Percentiles rank a stretch among this genome's conserved stretches.
phyloP scores from a whole-genome alignment of 2,888 invertebrate species.

The Caenorhabditis uteleia region DNA sequence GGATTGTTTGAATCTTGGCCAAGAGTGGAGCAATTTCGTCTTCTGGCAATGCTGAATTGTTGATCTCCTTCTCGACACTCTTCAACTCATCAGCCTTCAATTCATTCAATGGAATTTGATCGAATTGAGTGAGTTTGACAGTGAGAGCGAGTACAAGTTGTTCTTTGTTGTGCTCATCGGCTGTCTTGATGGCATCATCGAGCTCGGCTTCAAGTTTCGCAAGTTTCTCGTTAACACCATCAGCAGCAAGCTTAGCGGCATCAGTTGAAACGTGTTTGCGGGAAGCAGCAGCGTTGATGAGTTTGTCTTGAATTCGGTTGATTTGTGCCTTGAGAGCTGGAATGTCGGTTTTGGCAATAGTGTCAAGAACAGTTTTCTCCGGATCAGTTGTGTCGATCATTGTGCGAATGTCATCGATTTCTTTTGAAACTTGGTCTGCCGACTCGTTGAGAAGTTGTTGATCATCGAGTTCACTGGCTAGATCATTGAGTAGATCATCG shows the following conservation, averaged over 20 bases:
- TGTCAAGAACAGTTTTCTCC: conserved; percentile 4
- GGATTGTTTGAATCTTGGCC: conserved; percentile 1
- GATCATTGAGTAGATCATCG: conserved; percentile 43
- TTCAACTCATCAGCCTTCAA: conserved; percentile 6
- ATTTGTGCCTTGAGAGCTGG: conserved; percentile 36
- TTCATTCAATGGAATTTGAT: conserved; percentile 5
- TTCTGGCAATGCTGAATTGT: background rate
- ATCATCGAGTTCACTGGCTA: conserved; percentile 31
- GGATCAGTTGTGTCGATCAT: conserved; percentile 6
- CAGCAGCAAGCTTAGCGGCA: background rate
- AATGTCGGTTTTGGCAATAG: conserved; percentile 5
- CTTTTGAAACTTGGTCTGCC: conserved; percentile 30
- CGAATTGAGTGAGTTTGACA: conserved; percentile 18
- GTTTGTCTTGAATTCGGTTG: conserved; percentile 17
- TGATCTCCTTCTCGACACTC: conserved; percentile 2
- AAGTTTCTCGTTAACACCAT: conserved; percentile 7
- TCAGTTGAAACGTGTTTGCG: conserved; percentile 29
- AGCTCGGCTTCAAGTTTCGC: conserved; percentile 7
- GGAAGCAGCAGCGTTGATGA: conserved; percentile 10
- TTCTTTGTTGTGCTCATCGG: conserved; percentile 29
- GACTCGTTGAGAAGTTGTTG: conserved; percentile 40
- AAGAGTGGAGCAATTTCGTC: conserved; percentile 1
- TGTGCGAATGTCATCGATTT: conserved; percentile 17
- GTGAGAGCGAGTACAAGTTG: conserved; percentile 19
- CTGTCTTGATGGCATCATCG: conserved; percentile 19